A percentile compares a stretch with the other conserved stretches of the same genome.
phyloP scores from a whole-genome alignment of 1,140 invertebrate genomes.

The Conus ventricosus region DNA sequence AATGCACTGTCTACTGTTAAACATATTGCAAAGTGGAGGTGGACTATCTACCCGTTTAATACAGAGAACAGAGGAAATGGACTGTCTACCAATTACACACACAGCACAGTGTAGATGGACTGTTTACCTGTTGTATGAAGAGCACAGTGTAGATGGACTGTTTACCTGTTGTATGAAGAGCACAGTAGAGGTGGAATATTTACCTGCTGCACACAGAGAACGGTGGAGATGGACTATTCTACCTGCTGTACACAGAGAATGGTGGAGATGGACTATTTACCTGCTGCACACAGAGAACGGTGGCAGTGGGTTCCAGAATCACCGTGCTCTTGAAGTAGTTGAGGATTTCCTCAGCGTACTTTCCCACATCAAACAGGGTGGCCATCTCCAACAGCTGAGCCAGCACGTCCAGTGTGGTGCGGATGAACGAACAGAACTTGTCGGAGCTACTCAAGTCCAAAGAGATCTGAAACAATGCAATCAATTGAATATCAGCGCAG shows the following conservation, averaged over 20 bases:
- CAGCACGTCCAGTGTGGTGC: constrained; percentile 81
- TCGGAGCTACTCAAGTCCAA: constrained; percentile 83
- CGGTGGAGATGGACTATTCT: constrained; percentile 1
- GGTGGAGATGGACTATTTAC: constrained; percentile 60
- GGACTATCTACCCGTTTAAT: too few species aligned
- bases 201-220: too few species aligned
- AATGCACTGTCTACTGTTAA: too few species aligned
- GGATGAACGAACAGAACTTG: constrained; percentile 84
- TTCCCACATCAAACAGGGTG: constrained; percentile 83
- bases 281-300: constrained; percentile 87
- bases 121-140: too few species aligned
- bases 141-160: too few species aligned
- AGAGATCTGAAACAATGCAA: constrained; percentile 79
- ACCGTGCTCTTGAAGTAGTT: constrained; percentile 85
- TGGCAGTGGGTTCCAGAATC: constrained; percentile 81
- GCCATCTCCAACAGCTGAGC: constrained; percentile 86
- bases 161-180: too few species aligned
- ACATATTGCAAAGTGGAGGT: too few species aligned
- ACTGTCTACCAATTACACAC: too few species aligned
- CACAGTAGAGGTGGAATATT: too few species aligned
- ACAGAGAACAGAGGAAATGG: too few species aligned
- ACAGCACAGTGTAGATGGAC: too few species aligned
- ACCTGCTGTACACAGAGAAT: constrained; percentile 78
- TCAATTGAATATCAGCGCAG: background rate
- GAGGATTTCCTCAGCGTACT: constrained; percentile 88